Conservation (phyloP, 2,888 invertebrate species). For the Diloba caeruleocephala region DNA sequence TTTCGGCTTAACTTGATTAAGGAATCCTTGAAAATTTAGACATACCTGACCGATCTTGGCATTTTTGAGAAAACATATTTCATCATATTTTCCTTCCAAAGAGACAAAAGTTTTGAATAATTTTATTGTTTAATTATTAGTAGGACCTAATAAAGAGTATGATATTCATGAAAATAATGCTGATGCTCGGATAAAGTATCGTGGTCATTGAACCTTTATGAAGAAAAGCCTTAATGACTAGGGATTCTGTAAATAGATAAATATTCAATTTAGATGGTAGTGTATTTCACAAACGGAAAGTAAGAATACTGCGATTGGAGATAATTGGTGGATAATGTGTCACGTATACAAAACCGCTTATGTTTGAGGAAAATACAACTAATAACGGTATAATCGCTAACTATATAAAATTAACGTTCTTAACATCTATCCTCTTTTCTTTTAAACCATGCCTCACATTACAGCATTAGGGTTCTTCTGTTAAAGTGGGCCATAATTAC, state of each 20-base stretch:
- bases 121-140: not conserved
- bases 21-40: slow-evolving; percentile 50
- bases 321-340: slow-evolving; percentile 12
- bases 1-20: slow-evolving; percentile 65
- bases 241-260: not conserved
- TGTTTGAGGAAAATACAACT: slow-evolving; percentile 16
- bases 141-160: slow-evolving; percentile 11
- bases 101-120: slow-evolving; percentile 5
- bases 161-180: too few relatives aligned
- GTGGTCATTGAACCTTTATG: too few relatives aligned
- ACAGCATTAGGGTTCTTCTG: too few relatives aligned
- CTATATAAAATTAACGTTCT: slow-evolving; percentile 23
- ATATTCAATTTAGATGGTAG: not conserved
- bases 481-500: too few relatives aligned
- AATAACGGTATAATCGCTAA: slow-evolving; percentile 20
- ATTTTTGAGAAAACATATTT: slow-evolving; percentile 37
- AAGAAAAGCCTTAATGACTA: not conserved
- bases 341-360: slow-evolving; percentile 9
- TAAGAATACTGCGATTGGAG: not conserved
- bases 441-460: too few relatives aligned
- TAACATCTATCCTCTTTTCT: too few relatives aligned
- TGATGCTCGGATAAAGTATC: too few relatives aligned
- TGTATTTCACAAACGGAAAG: not conserved
- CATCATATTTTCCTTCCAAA: slow-evolving; percentile 11
- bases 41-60: slow-evolving; percentile 25